Evolutionary conservation across 2,888 invertebrate genomes (phyloP), one percentile per base, ranked within the genome.

Genomic region (Macaria notata): DNA sequence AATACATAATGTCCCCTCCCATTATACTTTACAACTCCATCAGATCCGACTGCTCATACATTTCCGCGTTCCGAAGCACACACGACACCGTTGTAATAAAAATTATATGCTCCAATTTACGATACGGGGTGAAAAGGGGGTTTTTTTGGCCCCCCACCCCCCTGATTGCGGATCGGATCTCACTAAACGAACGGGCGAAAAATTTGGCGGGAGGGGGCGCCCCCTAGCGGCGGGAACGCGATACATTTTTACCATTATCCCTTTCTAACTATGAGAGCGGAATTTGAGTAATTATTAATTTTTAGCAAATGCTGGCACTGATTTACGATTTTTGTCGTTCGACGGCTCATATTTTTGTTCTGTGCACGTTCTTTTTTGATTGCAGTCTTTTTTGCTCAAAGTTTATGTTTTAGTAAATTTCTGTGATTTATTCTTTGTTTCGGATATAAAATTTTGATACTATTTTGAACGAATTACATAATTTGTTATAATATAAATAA

Each of bases 41-140:
- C 49, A 42, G 39, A 56, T 41, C 6, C 8, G 6, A 44, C 58
- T 54, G 53, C 46, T 58, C 58, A 58, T 53, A 62, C 59, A 61
- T 66, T 58, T 58, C 64, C 64, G 62, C 54, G 51, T 57, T 46
- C 58, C 61, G 51, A 49, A 78, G 72, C 85, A 82, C 79, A 85
- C 79, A 86, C 87, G 87, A 86, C 88, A 86, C 82, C 79, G 76
- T 75, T 78, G 90, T 89, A 91, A 91, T 91, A 91, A 91, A 91
- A 91, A 91, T 91, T 91, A 91, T 91, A 91, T 90, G 90, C 90
- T 88, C 88, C 91, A 90, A 91, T 91, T 91, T 91, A 90, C 89
- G 89, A 87, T 77, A 74, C 75, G 73, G 68, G 59, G 71, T 60
- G 58, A 54, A 19, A 67, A 80, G 82, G 81, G 76, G 75, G 72